Evolutionary conservation across 2,113 vertebrate species (phyloP), one percentile per base, ranked within the genome.

Genomic region (Bubalus kerabau): DNA sequence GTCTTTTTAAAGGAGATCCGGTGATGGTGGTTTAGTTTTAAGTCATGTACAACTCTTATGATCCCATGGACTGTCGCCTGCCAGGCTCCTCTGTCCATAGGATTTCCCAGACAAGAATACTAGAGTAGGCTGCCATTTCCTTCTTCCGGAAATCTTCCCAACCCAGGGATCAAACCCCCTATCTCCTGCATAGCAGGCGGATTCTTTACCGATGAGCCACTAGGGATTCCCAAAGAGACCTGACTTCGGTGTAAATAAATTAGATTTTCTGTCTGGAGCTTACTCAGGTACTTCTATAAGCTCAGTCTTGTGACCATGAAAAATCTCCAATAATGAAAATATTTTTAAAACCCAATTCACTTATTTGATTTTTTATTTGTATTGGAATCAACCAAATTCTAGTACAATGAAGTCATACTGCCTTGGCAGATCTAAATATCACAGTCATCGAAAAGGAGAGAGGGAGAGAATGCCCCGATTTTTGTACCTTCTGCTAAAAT

Each of bases 301-400:
- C 83, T 95, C 82, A 87, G 56, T 43, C 67, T n/a, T 64, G 30
- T 74, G 50, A 95, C 62, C 32, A 46, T 11, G 32, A 64, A 90
- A 91, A 92, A 40, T 71, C 32, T 30, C 88, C 54, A 76, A 67
- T 85, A 89, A 81, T 94, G 60, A 97, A 97, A 96, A 97, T 86
- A 83, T 74, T 97, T 96, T 96, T 46, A 97, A 97, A 93, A 43
- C 50, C 36, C 46, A 56, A 81, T 54, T 94, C 56, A 67, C 43
- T 87, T 96, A 95, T 90, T 98, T 92, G 40, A 83, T 48, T 96
- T 96, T 92, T 21, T 2, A 91, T 91, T 93, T 93, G 48, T 90
- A 83, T 93, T 86, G 12, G 59, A 97, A 84, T 93, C 86, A 96
- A 94, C 97, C 85, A 90, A 80, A 97, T 94, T 93, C 89, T 57